Evolutionary conservation across 1,140 invertebrate genomes (phyloP).

Genomic region (Subanguina moxae): DNA sequence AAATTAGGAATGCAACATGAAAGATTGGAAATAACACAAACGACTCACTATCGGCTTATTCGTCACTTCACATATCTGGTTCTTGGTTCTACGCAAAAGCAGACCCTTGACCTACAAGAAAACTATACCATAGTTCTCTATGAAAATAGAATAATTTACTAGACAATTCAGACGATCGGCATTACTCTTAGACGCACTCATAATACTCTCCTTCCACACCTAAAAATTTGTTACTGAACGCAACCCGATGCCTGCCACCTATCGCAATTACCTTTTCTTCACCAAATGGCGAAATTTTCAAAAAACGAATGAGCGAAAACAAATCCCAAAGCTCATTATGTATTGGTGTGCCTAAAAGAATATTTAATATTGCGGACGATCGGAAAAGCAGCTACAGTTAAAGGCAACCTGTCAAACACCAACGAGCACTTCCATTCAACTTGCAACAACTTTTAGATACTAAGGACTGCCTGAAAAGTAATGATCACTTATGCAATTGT

Average conservation of each 20-base stretch:
- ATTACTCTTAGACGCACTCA: constrained; percentile 25
- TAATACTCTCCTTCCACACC: constrained; percentile 63
- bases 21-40: neutral
- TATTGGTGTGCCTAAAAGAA: constrained; percentile 72
- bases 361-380: neutral
- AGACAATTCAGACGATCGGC: constrained; percentile 47
- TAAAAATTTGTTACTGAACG: too few relatives aligned
- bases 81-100: constrained; percentile 52
- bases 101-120: constrained; percentile 24
- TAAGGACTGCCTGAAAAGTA: constrained; percentile 45
- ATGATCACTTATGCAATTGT: too few relatives aligned
- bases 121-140: too few relatives aligned
- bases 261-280: constrained; percentile 40
- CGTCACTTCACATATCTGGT: constrained; percentile 44
- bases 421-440: constrained; percentile 68
- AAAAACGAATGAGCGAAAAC: constrained; percentile 72
- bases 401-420: constrained; percentile 71
- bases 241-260: too few relatives aligned
- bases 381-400: neutral
- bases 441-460: constrained; percentile 70
- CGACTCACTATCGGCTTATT: constrained; percentile 43
- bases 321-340: constrained; percentile 87
- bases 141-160: constrained; percentile 24
- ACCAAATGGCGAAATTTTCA: constrained; percentile 69
- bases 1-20: neutral